Evolutionary conservation across 2,113 vertebrate genomes (phyloP), one percentile per base, ranked within the genome.

Genomic region (Coptodon bakossiorum): DNA sequence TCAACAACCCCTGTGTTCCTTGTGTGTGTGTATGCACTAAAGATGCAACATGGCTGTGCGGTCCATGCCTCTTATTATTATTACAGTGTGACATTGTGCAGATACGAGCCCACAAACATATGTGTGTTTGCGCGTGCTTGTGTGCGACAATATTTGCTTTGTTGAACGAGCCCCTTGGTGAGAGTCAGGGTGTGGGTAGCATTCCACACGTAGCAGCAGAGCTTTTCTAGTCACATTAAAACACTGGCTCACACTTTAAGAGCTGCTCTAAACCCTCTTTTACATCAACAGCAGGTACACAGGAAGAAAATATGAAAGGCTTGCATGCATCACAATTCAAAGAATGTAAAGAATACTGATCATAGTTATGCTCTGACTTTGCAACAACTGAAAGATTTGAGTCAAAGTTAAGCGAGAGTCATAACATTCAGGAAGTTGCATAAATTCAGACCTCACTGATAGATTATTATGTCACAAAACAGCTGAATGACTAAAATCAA

Each of bases 151-250:
- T 94, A 95, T 95, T 95, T 95, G 92, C 88, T 93, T 90, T 93
- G 93, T 88, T 89, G 91, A 95, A 95, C 50, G 93, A 95, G 92
- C 93, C 94, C 93, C 91, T 92, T 63, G 93, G 93, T 91, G 93
- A 90, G 88, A 84, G 83, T 91, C 83, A 76, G 79, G 81, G 13
- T 53, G 85, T 85, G 87, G 85, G 89, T 63, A 85, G 90, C 90
- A 88, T 93, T 86, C 88, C 63, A 40, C 53, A 53, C 88, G 80
- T 86, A 81, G 93, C 80, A 68, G 81, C 43, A 61, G 86, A 93
- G 88, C 85, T 50, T 88, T 85, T 88, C 50, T 86, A 53, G 34
- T 29, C 84, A 91, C 38, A 83, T 80, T 86, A 89, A 92, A 91
- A 83, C 86, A 43, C 88, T 27, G 87, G 50, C 63, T 19, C 50